These are phyloP conservation scores for Drosophila serrata DNA, from an alignment of 1,140 invertebrate genomes.

Conservation along the genomic window DNA sequence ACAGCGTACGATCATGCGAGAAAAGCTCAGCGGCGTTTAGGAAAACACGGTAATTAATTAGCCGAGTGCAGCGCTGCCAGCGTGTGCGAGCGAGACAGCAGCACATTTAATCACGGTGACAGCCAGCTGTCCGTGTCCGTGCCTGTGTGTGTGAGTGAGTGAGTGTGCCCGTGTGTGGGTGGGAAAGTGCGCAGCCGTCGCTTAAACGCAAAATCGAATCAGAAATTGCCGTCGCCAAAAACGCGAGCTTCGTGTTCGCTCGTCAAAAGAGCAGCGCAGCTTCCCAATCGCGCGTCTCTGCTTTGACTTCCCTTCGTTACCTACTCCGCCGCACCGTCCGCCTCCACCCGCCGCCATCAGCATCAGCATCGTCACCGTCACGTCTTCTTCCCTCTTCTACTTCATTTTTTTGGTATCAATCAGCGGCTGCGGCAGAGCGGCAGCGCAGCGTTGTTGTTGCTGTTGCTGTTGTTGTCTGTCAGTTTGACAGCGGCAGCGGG, in stretches of 20 bases:
- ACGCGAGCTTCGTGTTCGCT: slow-evolving; percentile 75
- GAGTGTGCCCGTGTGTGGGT: slow-evolving; percentile 19
- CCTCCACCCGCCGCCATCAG: neutral
- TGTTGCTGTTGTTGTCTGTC: slow-evolving; percentile 37
- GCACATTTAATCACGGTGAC: slow-evolving; percentile 77
- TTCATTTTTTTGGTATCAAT: slow-evolving; percentile 84
- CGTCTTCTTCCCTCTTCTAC: slow-evolving; percentile 34
- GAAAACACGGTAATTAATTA: slow-evolving; percentile 74
- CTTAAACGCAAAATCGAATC: slow-evolving; percentile 78
- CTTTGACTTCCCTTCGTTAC: slow-evolving; percentile 64
- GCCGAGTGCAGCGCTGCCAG: slow-evolving; percentile 49
- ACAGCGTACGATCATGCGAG: slow-evolving; percentile 76
- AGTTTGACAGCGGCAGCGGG: slow-evolving; percentile 45
- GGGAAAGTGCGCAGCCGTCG: slow-evolving; percentile 70
- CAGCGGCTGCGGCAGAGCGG: slow-evolving; percentile 48
- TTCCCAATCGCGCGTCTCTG: slow-evolving; percentile 67
- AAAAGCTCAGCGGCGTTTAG: slow-evolving; percentile 64
- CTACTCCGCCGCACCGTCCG: slow-evolving; percentile 7
- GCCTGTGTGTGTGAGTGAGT: slow-evolving; percentile 12
- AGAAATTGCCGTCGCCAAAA: slow-evolving; percentile 81
- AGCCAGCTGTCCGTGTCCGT: slow-evolving; percentile 37
- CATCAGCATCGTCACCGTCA: slow-evolving; percentile 16
- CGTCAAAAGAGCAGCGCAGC: slow-evolving; percentile 64
- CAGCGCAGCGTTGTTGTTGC: slow-evolving; percentile 36
- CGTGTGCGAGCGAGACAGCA: slow-evolving; percentile 62